Base-by-base conservation (phyloP, 64 coral and sea anemone species). In the Stichodactyla helianthus region DNA sequence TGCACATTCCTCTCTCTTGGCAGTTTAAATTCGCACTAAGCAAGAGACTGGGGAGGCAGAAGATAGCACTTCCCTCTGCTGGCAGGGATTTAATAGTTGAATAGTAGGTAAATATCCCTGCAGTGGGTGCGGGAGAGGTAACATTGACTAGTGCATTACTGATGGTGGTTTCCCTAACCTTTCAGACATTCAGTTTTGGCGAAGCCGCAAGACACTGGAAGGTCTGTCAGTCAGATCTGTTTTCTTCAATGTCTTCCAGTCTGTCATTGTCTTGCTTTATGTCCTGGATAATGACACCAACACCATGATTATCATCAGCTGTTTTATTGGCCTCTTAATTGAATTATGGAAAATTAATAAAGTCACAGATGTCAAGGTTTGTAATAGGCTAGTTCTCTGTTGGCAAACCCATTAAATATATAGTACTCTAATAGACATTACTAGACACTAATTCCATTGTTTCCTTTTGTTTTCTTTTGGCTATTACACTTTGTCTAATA, bases 311-410 rank as follows among this genome's bases (percentile, higher is more conserved):
- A 81, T 99, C 10, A 95, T 99, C 20, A 99, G 97, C 71, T 99
- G 97, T 89, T 89, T 89, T 77, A 88, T 95, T 90, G 97, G 97
- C n/a, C 91, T 99, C 27, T 8, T 99, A 27, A 99, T 99, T 92
- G 97, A 99, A 65, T 86, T 99, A 85, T 99, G 97, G 97, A 99
- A 99, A 82, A 99, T 99, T 15, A 92, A 94, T 84, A 99, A 99
- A 88, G 93, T 87, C 79, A 93, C 94, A 7, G 81, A 99, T 64
- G 86, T 99, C 11, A 99, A 86, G 86, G 97, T 95, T 55, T 79
- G 84, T 79, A n/a, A 74, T 44, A 80, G 13, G 13, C 9, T 60
- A 60, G 10, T 35, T 35, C 9, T 60, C 58, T 65, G n/a, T n/a
- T n/a, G n/a, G n/a, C n/a, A n/a, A n/a, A n/a, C n/a, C n/a, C n/a